phyloP scores from a whole-genome alignment of 92 coral and sea anemone species.

The Parazoanthus swiftii region DNA sequence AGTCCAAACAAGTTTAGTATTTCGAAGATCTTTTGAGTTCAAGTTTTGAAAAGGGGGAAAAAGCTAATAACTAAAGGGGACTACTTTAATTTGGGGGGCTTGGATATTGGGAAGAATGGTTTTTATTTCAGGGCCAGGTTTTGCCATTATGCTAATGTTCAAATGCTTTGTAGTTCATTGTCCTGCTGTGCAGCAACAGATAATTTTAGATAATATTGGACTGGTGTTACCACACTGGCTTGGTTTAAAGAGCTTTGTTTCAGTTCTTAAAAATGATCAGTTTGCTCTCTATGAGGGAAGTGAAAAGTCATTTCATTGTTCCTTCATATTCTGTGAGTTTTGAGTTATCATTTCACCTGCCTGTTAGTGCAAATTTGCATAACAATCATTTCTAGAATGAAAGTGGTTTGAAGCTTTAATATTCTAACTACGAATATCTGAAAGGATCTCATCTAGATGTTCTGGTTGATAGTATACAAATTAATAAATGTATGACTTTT shows the following conservation, averaged over 20 bases:
- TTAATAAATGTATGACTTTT: too few relatives aligned
- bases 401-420: neutral
- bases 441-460: neutral
- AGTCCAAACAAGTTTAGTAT: neutral
- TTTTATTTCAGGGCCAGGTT: neutral
- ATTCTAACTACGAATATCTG: neutral
- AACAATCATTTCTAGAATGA: neutral
- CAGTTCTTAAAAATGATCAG: neutral
- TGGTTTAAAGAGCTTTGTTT: constrained; percentile 2
- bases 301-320: constrained; percentile 20
- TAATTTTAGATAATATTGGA: neutral
- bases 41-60: neutral
- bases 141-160: neutral
- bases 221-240: neutral
- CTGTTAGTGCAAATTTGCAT: neutral
- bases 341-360: constrained; percentile 11
- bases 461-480: neutral
- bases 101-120: neutral
- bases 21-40: neutral
- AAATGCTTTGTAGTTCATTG: neutral
- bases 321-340: constrained; percentile 7
- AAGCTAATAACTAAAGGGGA: neutral
- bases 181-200: neutral
- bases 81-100: neutral
- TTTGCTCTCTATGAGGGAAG: neutral